Conservation (phyloP, 2,113 vertebrate species). For the Seriola aureovittata region DNA sequence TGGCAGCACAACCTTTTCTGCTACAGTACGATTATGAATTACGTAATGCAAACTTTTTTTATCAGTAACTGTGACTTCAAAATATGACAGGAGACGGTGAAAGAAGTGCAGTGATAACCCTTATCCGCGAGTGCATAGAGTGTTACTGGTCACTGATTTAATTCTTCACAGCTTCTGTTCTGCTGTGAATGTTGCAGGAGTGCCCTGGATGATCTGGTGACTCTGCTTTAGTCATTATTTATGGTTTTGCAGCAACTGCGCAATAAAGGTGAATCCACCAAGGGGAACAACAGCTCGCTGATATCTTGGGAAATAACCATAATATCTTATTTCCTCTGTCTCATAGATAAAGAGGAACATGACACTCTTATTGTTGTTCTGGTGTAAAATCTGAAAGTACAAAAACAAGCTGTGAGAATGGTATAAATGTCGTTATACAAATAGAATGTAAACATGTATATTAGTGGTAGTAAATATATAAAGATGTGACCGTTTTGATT, state of each 20-base stretch:
- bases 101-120: conserved; percentile 14
- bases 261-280: conserved; percentile 47
- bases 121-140: not conserved
- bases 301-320: conserved; percentile 65
- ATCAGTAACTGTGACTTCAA: not conserved
- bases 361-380: conserved; percentile 19
- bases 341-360: conserved; percentile 40
- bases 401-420: not conserved
- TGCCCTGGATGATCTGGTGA: conserved; percentile 8
- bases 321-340: conserved; percentile 41
- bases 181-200: conserved; percentile 23
- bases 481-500: not conserved
- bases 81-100: not conserved
- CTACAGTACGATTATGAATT: not conserved
- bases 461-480: not conserved
- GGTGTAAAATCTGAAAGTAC: conserved; percentile 27
- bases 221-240: conserved; percentile 53
- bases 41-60: not conserved
- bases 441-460: not conserved
- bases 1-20: not conserved
- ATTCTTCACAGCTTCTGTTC: conserved; percentile 21
- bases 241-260: conserved; percentile 38
- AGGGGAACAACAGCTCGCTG: conserved; percentile 28
- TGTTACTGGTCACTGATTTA: conserved; percentile 3
- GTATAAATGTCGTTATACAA: not conserved